A percentile compares a stretch with the other conserved stretches of the same genome.
Evolutionary conservation across 2,797 vertebrate species (phyloP).

Genomic region (Sylvia borin): DNA sequence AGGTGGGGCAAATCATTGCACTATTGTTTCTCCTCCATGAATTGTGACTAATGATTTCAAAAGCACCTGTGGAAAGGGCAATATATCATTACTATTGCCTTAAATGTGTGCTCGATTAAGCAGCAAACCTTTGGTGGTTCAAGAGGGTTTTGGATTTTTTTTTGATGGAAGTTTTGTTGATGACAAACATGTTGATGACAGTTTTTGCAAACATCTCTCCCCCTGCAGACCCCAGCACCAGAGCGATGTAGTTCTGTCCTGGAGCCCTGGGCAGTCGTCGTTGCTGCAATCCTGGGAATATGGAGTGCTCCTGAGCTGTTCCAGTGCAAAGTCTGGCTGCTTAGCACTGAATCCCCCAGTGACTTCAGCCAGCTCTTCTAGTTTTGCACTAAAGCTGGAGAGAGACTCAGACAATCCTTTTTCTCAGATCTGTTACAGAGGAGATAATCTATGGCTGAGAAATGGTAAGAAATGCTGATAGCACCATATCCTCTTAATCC

Average conservation of each 20-base stretch:
- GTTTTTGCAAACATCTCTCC: not conserved
- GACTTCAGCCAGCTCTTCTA: not conserved
- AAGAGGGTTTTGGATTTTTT: not conserved
- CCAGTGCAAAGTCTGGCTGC: not conserved
- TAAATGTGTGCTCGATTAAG: not conserved
- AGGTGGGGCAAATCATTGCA: not conserved
- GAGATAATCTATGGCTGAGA: not conserved
- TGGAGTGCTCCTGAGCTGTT: not conserved
- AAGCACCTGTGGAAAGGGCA: not conserved
- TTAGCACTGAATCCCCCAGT: not conserved
- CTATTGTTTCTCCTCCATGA: not conserved
- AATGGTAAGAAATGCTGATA: not conserved
- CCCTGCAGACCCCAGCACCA: not conserved
- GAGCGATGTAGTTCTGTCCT: rapidly evolving
- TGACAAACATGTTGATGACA: not conserved
- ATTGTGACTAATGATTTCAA: slow-evolving; percentile 18
- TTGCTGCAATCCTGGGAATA: not conserved
- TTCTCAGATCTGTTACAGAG: not conserved
- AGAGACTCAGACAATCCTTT: not conserved
- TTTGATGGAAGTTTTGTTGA: not conserved
- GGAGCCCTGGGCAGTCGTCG: not conserved
- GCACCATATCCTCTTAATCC: not conserved
- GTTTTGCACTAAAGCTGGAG: not conserved
- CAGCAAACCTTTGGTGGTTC: not conserved
- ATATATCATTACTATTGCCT: not conserved